phyloP scores from a whole-genome alignment of 1,140 invertebrate genomes.

The Lasaia peninsularis region DNA sequence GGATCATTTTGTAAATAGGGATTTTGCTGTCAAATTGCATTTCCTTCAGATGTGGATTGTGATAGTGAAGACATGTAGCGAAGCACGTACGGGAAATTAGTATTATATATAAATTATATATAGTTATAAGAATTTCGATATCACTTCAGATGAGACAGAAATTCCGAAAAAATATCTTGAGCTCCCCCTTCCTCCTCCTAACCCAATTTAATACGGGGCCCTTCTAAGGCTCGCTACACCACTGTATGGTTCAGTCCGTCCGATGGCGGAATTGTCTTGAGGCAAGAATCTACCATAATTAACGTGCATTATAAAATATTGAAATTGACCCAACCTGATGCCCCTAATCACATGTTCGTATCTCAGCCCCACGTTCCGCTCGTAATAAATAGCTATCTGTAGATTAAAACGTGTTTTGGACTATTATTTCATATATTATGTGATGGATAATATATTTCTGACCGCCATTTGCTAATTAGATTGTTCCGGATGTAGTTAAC shows the following conservation, averaged over 20 bases:
- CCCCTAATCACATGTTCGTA: slow-evolving; percentile 57
- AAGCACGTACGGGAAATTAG: too few species aligned
- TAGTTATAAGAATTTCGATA: too few species aligned
- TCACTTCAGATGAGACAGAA: too few species aligned
- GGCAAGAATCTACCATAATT: slow-evolving; percentile 61
- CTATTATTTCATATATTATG: slow-evolving; percentile 48
- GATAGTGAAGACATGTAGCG: too few species aligned
- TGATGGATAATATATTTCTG: slow-evolving; percentile 50
- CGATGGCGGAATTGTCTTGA: slow-evolving; percentile 34
- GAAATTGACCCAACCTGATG: slow-evolving; percentile 56
- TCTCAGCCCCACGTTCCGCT: slow-evolving; percentile 28
- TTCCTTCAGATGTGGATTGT: too few species aligned
- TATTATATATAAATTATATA: too few species aligned
- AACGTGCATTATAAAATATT: slow-evolving; percentile 73
- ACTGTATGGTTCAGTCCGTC: not conserved
- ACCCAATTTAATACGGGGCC: too few species aligned
- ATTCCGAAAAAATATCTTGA: too few species aligned
- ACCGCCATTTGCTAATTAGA: slow-evolving; percentile 51
- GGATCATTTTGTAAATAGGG: too few species aligned
- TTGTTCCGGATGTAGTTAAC: slow-evolving; percentile 19
- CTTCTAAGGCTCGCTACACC: too few species aligned
- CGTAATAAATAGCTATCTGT: slow-evolving; percentile 60
- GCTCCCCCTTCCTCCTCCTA: too few species aligned
- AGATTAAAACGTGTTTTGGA: slow-evolving; percentile 51
- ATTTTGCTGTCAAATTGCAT: too few species aligned